These are phyloP conservation scores for Aphelenchoides besseyi DNA, from an alignment of 1,140 invertebrate species.

Conservation along the genomic window DNA sequence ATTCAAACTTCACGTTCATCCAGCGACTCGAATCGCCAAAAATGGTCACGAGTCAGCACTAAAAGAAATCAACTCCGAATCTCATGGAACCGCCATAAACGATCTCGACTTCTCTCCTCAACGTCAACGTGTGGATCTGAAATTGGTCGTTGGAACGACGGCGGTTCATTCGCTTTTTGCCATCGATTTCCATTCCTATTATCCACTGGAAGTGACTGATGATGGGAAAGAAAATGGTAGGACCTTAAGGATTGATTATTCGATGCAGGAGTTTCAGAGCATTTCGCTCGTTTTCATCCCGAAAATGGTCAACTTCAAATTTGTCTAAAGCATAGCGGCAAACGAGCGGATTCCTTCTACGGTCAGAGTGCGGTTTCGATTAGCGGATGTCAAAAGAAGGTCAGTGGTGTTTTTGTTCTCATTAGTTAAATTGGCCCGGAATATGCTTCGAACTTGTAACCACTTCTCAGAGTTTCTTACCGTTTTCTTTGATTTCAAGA, in stretches of 20 bases:
- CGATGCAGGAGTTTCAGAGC: not conserved
- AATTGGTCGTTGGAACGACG: not conserved
- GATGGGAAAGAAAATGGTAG: slow-evolving; percentile 1
- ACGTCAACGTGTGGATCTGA: not conserved
- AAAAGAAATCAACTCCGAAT: not conserved
- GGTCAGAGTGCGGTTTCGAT: slow-evolving; percentile 5
- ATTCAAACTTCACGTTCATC: slow-evolving; percentile 1
- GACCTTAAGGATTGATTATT: not conserved
- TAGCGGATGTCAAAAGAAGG: slow-evolving; percentile 6
- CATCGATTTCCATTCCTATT: not conserved
- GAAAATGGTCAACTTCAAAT: not conserved
- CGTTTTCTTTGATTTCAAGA: too few relatives aligned
- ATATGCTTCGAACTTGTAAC: too few relatives aligned
- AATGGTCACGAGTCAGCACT: not conserved
- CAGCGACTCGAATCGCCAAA: not conserved
- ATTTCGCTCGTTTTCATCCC: not conserved
- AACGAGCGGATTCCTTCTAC: not conserved
- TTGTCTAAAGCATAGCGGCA: not conserved
- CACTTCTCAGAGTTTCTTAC: too few relatives aligned
- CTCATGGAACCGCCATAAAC: not conserved
- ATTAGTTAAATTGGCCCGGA: not conserved
- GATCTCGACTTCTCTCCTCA: not conserved
- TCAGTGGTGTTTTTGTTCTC: slow-evolving; percentile 6
- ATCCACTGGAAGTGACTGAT: not conserved
- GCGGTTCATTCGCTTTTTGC: not conserved